Base-by-base conservation (phyloP, 1,140 invertebrate species). In the Ceratosolen solmsi region DNA sequence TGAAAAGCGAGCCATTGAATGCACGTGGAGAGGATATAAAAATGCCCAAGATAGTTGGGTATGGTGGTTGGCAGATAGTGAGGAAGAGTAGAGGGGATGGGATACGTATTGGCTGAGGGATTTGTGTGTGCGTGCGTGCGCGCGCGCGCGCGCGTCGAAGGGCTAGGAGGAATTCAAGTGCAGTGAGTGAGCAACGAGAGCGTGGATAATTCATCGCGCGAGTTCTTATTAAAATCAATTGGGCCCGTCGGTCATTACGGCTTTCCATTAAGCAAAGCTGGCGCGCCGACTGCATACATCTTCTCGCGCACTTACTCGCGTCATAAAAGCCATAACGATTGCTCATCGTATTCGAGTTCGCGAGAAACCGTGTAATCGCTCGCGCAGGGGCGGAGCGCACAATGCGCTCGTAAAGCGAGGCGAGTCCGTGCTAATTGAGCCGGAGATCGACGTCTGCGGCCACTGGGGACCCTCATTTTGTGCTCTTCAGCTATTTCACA, bases 191-290 rank as follows among this genome's bases (percentile, higher is more conserved):
- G 60, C 27, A 63, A 33, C 1, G 60, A 63, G 60, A 33, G 30
- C 65, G 38, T 33, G 38, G 4, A 70, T 70, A 70, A 70, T 41
- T 70, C 20, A 11, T 70, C 20, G n/a, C 36, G 22, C 33, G 38
- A 25, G 33, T 41, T n/a, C 22, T 41, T 70, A 70, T 41, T 70
- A 70, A 70, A 70, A 70, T 70, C 65, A 70, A 70, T 38, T 70
- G 33, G 8, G 1, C 4, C n/a, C 9, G 60, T 11, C n/a, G 60
- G 60, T 63, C 60, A 63, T 63, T 63, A 63, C 60, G 60, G 15
- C 11, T 63, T 63, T 33, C 60, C 30, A 36, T 63, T 63, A 63
- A 63, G 30, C 60, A 33, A 33, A 63, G n/a, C 60, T 17, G 17
- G 30, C 2, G 60, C 13, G 60, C 30, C n/a, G 15, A 3, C 27